Percentiles rank a stretch among this genome's conserved stretches.
Evolutionary conservation across 2,797 vertebrate genomes (phyloP).

Genomic region (Rhincodon typus): DNA sequence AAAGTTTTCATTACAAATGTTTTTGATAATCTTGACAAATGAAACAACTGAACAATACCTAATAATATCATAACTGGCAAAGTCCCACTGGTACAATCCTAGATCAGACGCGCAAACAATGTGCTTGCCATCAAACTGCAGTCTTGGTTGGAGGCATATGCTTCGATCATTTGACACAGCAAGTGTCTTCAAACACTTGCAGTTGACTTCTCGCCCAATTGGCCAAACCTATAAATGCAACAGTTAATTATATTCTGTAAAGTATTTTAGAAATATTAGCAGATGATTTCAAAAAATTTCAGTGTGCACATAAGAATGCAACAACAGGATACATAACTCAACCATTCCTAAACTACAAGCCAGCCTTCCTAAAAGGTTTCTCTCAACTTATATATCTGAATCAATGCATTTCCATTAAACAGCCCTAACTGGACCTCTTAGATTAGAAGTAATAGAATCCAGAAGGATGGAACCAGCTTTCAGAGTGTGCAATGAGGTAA

Average conservation of each 20-base stretch:
- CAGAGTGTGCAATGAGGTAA: neutral
- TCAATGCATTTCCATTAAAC: neutral
- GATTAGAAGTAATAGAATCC: neutral
- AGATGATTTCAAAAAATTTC: neutral
- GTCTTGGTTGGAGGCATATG: conserved; percentile 86
- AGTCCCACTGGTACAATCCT: conserved; percentile 97
- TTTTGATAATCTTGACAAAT: neutral
- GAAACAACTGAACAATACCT: conserved; percentile 62
- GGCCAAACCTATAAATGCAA: conserved; percentile 84
- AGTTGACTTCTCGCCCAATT: conserved; percentile 94
- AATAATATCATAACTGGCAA: conserved; percentile 90
- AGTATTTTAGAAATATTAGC: neutral
- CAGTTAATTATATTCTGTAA: neutral
- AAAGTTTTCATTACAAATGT: neutral
- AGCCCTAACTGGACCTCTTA: neutral
- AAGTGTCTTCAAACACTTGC: conserved; percentile 89
- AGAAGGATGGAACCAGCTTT: neutral
- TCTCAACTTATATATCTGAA: neutral
- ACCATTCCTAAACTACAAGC: neutral
- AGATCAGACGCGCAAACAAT: conserved; percentile 94
- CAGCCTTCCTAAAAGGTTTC: neutral
- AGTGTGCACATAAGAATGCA: neutral
- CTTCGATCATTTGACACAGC: conserved; percentile 90
- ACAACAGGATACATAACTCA: neutral
- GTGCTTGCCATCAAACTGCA: conserved; percentile 93